These are phyloP conservation scores for Drosophila demipolita DNA, from an alignment of 2,888 invertebrate species.

Conservation along the genomic window DNA sequence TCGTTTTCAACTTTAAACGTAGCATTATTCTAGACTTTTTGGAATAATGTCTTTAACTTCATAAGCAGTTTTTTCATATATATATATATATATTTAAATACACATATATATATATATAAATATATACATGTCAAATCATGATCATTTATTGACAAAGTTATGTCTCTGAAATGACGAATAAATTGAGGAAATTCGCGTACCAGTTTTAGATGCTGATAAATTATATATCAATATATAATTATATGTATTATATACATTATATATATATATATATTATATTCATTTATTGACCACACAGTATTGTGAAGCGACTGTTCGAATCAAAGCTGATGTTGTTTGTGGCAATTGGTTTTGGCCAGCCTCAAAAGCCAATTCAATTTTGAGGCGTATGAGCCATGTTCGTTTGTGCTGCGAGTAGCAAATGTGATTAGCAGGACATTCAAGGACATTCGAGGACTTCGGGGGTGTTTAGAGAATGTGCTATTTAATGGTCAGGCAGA, in stretches of 20 bases:
- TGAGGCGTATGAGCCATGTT: conserved; percentile 11
- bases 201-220: too few relatives aligned
- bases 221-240: neutral
- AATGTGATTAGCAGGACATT: conserved; percentile 72
- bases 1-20: neutral
- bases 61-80: too few relatives aligned
- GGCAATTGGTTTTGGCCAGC: conserved; percentile 28
- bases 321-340: conserved; percentile 2
- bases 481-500: conserved; percentile 58
- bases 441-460: neutral
- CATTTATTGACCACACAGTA: neutral
- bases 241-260: neutral
- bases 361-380: conserved; percentile 63
- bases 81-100: too few relatives aligned
- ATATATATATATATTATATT: neutral
- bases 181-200: too few relatives aligned
- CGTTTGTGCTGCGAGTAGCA: neutral
- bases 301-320: neutral
- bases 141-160: neutral
- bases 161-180: neutral
- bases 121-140: too few relatives aligned
- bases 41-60: neutral
- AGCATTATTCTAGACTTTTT: neutral
- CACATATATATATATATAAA: too few relatives aligned
- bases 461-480: conserved; percentile 58